These are phyloP conservation scores for Phalacrocorax pelagicus DNA, from an alignment of 2,113 vertebrate species.

Conservation along the genomic window DNA sequence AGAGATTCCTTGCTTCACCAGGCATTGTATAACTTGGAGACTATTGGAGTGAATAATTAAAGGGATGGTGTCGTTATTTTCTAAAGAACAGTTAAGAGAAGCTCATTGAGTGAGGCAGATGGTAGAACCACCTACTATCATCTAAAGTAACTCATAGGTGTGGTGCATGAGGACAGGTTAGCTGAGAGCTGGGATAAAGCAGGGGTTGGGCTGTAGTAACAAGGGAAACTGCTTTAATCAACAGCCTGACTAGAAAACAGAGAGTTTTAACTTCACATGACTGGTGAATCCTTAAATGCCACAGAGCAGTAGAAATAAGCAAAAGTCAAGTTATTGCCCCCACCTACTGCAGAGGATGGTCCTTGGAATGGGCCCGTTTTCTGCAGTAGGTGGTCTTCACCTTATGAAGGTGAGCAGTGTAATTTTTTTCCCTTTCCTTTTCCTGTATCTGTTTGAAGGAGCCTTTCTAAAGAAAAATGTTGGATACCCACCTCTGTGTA, in stretches of 20 bases:
- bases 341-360: not conserved
- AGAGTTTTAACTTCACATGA: not conserved
- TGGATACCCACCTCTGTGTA: not conserved
- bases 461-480: not conserved
- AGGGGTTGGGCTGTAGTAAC: not conserved
- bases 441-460: not conserved
- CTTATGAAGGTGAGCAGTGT: not conserved
- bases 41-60: not conserved
- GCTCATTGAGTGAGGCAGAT: rapidly evolving
- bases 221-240: not conserved
- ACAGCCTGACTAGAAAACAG: not conserved
- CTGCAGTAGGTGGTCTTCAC: not conserved
- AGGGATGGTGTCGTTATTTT: not conserved
- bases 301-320: not conserved
- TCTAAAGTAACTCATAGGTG: not conserved
- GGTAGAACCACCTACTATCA: not conserved
- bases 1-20: not conserved
- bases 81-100: not conserved
- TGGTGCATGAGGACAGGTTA: not conserved
- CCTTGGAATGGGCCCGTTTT: not conserved
- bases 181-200: not conserved
- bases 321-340: not conserved
- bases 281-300: not conserved
- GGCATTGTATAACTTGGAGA: not conserved
- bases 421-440: not conserved